Evolutionary conservation across 2,113 vertebrate genomes (phyloP).

Genomic region (Daphoenositta chrysoptera): DNA sequence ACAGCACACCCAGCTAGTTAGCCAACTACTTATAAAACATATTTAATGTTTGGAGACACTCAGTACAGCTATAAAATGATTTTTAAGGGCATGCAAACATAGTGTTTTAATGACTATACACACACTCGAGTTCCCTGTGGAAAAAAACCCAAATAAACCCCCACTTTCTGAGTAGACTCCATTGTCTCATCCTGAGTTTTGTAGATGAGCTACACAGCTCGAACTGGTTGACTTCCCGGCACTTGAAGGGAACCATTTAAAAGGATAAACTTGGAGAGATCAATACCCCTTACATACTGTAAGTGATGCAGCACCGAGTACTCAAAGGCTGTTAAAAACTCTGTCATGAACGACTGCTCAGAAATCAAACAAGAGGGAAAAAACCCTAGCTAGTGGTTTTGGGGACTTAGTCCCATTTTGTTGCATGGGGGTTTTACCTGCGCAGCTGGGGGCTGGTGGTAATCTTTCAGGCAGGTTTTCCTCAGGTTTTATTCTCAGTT

Average conservation of each 20-base stretch:
- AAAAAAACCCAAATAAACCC: background rate
- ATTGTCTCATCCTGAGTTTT: constrained; percentile 43
- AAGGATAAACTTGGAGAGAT: constrained; percentile 57
- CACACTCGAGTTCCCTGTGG: constrained; percentile 40
- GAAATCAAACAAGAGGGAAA: constrained; percentile 25
- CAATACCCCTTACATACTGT: constrained; percentile 45
- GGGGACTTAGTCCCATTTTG: background rate
- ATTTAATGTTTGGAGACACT: constrained; percentile 69
- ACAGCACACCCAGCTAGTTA: constrained; percentile 65
- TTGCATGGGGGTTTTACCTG: background rate
- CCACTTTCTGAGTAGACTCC: constrained; percentile 44
- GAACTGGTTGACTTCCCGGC: constrained; percentile 49
- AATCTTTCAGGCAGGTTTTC: background rate
- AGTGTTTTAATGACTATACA: constrained; percentile 50
- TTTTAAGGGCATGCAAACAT: constrained; percentile 63
- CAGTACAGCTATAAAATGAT: constrained; percentile 61
- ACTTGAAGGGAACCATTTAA: constrained; percentile 68
- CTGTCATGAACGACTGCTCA: background rate
- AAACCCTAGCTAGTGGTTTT: background rate
- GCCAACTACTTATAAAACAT: constrained; percentile 71
- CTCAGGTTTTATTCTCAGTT: background rate
- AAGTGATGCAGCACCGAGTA: constrained; percentile 40
- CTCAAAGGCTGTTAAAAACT: constrained; percentile 52
- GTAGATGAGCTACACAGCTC: constrained; percentile 45
- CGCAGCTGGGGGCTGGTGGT: background rate